Conservation (phyloP, 2,113 vertebrate species). For the Oreotrochilus melanogaster region DNA sequence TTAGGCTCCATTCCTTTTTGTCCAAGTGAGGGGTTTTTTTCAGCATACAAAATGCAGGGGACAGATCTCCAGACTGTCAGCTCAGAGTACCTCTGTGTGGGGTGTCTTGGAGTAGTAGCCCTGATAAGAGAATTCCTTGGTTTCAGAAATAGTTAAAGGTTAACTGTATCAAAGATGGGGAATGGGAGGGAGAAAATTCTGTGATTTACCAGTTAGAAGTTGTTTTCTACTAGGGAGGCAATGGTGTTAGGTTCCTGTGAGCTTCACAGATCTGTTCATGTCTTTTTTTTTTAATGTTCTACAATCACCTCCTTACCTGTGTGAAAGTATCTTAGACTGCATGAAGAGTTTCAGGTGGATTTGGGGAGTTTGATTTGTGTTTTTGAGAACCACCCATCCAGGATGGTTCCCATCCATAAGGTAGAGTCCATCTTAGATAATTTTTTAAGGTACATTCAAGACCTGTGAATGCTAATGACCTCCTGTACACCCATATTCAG, state of each 20-base stretch:
- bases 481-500: neutral
- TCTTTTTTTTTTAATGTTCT: neutral
- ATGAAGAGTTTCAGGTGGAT: neutral
- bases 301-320: neutral
- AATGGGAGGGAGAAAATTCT: neutral
- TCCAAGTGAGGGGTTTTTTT: neutral
- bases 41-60: neutral
- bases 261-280: neutral
- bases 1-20: neutral
- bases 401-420: neutral
- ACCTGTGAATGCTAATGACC: neutral
- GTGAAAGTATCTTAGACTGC: neutral
- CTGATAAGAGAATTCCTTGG: neutral
- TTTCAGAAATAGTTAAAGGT: neutral
- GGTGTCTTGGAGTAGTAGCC: neutral
- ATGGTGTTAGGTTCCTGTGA: neutral
- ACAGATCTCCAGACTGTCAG: neutral
- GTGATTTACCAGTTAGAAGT: neutral
- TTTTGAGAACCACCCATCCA: neutral
- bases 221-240: neutral
- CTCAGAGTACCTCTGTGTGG: neutral
- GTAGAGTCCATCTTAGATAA: neutral
- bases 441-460: neutral
- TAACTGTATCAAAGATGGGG: rapidly evolving
- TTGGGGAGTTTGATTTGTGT: neutral